Evolutionary conservation across 92 coral and sea anemone species (phyloP).

Genomic region (Epizoanthus scotinus): DNA sequence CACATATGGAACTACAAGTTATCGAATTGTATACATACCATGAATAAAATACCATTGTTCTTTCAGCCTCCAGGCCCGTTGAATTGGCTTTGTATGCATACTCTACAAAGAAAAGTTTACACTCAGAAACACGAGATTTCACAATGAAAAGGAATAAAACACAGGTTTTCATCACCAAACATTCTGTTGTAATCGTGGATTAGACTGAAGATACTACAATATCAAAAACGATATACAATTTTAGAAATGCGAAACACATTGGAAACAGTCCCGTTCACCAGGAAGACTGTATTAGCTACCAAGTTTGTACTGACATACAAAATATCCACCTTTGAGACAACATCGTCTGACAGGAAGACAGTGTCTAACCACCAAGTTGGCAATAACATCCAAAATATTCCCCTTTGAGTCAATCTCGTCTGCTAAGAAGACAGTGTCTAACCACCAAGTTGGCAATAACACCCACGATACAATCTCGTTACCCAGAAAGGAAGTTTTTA

Average conservation of each 20-base stretch:
- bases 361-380: constrained; percentile 68
- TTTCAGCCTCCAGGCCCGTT: constrained; percentile 95
- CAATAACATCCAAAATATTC: constrained; percentile 47
- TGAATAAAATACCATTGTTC: constrained; percentile 90
- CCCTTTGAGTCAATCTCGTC: constrained; percentile 95
- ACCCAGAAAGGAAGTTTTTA: constrained; percentile 78
- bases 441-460: constrained; percentile 69
- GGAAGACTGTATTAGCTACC: too few species aligned
- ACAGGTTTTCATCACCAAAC: too few species aligned
- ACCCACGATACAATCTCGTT: too few species aligned
- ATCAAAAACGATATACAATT: too few species aligned
- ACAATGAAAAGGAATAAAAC: neutral
- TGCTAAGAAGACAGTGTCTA: constrained; percentile 73
- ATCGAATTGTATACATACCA: constrained; percentile 51
- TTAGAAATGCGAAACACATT: too few species aligned
- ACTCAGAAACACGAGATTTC: neutral
- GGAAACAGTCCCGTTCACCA: too few species aligned
- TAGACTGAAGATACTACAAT: too few species aligned
- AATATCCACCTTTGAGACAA: constrained; percentile 80
- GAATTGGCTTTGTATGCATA: constrained; percentile 85
- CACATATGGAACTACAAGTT: too few species aligned
- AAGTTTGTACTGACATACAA: too few species aligned
- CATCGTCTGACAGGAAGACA: constrained; percentile 85
- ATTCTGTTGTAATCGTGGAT: too few species aligned
- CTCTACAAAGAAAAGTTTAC: constrained; percentile 49